Base-by-base conservation (phyloP, 2,797 vertebrate species). In the Pelodytes ibericus region DNA sequence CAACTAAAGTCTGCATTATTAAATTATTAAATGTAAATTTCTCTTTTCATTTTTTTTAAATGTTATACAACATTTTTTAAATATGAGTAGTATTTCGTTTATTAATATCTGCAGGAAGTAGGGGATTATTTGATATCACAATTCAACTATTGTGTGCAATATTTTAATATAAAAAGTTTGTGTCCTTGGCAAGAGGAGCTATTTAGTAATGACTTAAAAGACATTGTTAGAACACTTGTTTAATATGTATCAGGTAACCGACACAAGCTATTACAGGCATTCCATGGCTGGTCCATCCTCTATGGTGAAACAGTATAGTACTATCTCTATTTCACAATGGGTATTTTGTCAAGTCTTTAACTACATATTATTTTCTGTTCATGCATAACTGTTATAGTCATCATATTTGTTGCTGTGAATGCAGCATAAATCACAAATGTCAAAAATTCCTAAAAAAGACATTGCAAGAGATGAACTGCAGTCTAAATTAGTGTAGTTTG, bases 41-140 rank as follows among this genome's bases (percentile, higher is more conserved):
- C 1, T 8, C 1, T 11, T 53, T 53, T 24, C 49, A 53, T 53
- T 36, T 44, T n/a, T n/a, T 13, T 10, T 13, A 44, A 44, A 44
- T 53, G 49, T 53, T 22, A 7, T 53, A 53, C 6, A 24, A 22
- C n/a, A 7, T 8, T 11, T n/a, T 15, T 44, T 65, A 20, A 60
- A 25, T 8, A 65, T 18, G 27, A 3, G 18, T 47, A 47, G 49
- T 66, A 47, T 5, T 25, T 66, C 24, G 27, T 39, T 29, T 49
- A 24, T 53, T 51, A 51, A 67, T 3, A 26, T 29, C 8, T 31
- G 44, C 26, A 67, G 41, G 44, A 66, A 65, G 39, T 9, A 49
- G 63, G 27, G 51, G 64, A 51, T 67, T 51, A 67, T 31, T 67
- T 67, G 64, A 67, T 30, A 67, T 51, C 64, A 67, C 44, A 51